Evolutionary conservation across 2,888 invertebrate genomes (phyloP).

Genomic region (Limnephilus auricula): DNA sequence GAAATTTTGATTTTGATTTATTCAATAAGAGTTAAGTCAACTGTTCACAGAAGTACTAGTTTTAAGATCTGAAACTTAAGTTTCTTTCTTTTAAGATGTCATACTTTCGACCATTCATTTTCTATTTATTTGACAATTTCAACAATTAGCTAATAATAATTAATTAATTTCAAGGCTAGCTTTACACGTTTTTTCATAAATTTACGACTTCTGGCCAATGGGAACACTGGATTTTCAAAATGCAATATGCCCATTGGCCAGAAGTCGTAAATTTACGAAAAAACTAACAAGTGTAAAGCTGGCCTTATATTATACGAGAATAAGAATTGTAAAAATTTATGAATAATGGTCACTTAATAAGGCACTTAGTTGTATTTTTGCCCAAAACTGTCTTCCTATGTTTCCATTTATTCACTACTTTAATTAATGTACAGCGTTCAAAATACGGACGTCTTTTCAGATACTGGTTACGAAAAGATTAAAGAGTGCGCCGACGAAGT

Average conservation of each 20-base stretch:
- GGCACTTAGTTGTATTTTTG: neutral
- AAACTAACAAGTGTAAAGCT: too few relatives aligned
- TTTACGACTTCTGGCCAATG: too few relatives aligned
- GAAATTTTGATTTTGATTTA: too few relatives aligned
- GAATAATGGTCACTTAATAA: neutral
- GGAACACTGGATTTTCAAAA: too few relatives aligned
- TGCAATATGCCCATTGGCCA: too few relatives aligned
- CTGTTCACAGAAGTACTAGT: neutral
- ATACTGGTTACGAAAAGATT: constrained; percentile 2
- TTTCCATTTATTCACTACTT: neutral
- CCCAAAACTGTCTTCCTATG: neutral
- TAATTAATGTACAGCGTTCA: neutral
- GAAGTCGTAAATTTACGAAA: too few relatives aligned
- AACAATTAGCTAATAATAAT: too few relatives aligned
- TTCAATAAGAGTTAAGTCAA: too few relatives aligned
- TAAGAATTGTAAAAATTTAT: neutral
- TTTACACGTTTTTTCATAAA: too few relatives aligned
- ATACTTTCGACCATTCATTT: neutral
- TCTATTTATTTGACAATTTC: neutral
- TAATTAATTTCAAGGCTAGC: too few relatives aligned
- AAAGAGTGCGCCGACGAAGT: neutral
- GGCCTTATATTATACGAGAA: too few relatives aligned
- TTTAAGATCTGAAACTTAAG: neutral
- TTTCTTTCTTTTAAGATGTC: neutral
- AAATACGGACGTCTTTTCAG: neutral